Conservation (phyloP, 2,888 invertebrate species). For the Scaptomyza caliginosa region DNA sequence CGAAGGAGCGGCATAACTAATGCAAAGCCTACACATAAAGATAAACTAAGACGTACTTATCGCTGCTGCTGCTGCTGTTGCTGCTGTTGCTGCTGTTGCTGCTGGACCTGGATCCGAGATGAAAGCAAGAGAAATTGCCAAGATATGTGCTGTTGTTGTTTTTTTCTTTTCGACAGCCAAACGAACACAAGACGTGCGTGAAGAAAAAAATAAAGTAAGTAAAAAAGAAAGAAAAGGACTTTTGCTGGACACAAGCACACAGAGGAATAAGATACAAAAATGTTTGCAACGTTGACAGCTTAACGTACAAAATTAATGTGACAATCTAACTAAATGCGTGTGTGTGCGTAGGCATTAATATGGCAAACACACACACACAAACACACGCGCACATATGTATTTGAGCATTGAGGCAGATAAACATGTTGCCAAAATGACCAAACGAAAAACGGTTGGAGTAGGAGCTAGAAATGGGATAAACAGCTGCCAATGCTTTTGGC, state of each 20-base stretch:
- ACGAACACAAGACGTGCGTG: constrained; percentile 26
- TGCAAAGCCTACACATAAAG: constrained; percentile 57
- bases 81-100: constrained; percentile 51
- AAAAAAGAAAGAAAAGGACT: constrained; percentile 15
- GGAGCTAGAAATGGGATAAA: constrained; percentile 11
- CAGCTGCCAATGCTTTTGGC: constrained; percentile 47
- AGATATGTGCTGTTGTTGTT: constrained; percentile 28
- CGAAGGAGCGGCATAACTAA: constrained; percentile 6
- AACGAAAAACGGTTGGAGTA: not conserved
- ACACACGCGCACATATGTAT: constrained; percentile 23
- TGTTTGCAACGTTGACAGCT: constrained; percentile 75
- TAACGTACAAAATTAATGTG: constrained; percentile 78
- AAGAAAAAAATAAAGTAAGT: constrained; percentile 9
- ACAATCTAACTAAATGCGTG: constrained; percentile 65
- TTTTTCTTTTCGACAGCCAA: constrained; percentile 25
- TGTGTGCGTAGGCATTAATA: constrained; percentile 17
- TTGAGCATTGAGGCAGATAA: constrained; percentile 64
- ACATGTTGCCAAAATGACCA: constrained; percentile 72
- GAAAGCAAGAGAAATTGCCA: constrained; percentile 62
- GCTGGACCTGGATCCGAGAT: constrained; percentile 24
- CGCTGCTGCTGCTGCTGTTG: constrained; percentile 35
- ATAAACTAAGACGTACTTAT: constrained; percentile 69
- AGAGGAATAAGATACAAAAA: constrained; percentile 61
- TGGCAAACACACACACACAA: constrained; percentile 12
- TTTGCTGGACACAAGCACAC: constrained; percentile 21